Conservation (phyloP, 1,140 invertebrate species). For the Pygmarrhopalites habei region DNA sequence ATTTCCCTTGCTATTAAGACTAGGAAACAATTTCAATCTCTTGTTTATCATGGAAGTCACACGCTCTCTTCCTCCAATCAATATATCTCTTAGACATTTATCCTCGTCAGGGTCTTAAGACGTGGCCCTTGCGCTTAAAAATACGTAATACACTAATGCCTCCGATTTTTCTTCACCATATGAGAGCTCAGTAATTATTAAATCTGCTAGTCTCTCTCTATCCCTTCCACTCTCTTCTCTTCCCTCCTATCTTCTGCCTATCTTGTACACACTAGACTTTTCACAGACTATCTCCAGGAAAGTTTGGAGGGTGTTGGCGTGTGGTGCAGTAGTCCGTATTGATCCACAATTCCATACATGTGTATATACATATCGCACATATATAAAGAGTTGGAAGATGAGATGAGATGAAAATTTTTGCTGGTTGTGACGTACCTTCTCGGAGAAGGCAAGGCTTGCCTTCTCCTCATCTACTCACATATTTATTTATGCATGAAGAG, state of each 20-base stretch:
- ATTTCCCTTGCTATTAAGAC: no score
- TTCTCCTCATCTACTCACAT: no score
- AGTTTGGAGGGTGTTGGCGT: constrained; percentile 14
- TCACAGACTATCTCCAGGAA: no score
- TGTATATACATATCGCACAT: no score
- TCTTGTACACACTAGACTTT: no score
- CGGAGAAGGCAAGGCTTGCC: no score
- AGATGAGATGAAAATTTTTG: no score
- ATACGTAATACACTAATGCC: constrained; percentile 17
- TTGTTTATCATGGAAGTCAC: constrained; percentile 38
- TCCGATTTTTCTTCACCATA: constrained; percentile 21
- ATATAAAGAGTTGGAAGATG: no score
- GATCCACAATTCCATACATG: no score
- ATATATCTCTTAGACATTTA: constrained; percentile 33
- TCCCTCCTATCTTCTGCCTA: no score
- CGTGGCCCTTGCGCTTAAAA: constrained; percentile 20
- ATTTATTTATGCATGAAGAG: no score
- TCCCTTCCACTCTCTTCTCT: background rate
- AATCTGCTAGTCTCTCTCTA: background rate
- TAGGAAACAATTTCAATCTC: constrained; percentile 31
- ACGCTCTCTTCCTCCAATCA: constrained; percentile 21
- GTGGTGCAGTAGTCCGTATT: background rate
- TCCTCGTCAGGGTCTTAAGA: constrained; percentile 21
- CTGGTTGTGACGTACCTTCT: no score
- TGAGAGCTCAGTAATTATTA: constrained; percentile 27